These are phyloP conservation scores for Troglohyphantes excavatus DNA, from an alignment of 2,888 invertebrate genomes.

Conservation along the genomic window DNA sequence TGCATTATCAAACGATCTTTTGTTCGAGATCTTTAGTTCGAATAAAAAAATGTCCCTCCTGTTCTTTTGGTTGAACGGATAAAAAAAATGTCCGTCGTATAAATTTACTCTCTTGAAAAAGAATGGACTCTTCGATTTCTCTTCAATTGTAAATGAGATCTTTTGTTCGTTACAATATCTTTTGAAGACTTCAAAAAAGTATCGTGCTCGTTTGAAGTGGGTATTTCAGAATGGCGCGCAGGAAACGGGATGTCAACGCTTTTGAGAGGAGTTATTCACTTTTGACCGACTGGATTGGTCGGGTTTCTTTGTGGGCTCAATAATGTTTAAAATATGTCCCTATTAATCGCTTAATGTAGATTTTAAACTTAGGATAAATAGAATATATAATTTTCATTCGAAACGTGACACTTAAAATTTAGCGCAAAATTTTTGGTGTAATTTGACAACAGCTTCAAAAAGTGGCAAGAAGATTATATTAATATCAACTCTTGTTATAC, in stretches of 20 bases:
- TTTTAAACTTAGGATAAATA: no score
- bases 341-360: no score
- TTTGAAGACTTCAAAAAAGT: not conserved
- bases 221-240: not conserved
- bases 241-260: not conserved
- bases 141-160: constrained; percentile 50
- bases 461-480: no score
- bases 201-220: not conserved
- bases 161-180: constrained; percentile 26
- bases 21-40: constrained; percentile 6
- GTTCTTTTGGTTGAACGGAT: constrained; percentile 3
- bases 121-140: constrained; percentile 39
- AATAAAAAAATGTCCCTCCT: not conserved
- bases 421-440: no score
- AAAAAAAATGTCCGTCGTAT: constrained; percentile 17
- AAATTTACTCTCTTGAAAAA: constrained; percentile 41
- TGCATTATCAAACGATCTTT: constrained; percentile 41
- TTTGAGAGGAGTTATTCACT: not conserved
- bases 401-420: no score
- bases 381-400: no score
- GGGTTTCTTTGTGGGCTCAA: not conserved
- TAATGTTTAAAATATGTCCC: not conserved
- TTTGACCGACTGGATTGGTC: not conserved
- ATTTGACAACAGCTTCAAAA: no score
- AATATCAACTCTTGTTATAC: no score